These are phyloP conservation scores for Micropterix aruncella DNA, from an alignment of 2,888 invertebrate species.

Conservation along the genomic window DNA sequence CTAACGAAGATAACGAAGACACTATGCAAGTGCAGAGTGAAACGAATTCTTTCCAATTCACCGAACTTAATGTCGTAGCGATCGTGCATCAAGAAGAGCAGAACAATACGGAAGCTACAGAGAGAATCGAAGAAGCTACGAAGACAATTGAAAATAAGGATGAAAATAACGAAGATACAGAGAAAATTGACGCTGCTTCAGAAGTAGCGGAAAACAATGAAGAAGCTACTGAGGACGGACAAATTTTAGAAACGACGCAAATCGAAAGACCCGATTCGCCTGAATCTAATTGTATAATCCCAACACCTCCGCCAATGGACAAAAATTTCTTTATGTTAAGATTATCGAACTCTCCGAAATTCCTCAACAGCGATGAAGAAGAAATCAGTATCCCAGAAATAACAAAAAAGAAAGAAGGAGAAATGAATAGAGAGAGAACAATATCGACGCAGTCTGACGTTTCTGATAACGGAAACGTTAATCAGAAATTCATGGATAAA, in stretches of 20 bases:
- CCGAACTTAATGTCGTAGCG: slow-evolving; percentile 38
- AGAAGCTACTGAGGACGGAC: no score
- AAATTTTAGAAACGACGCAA: no score
- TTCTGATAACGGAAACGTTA: not conserved
- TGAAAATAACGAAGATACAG: not conserved
- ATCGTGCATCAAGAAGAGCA: slow-evolving; percentile 40
- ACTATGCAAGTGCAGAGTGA: no score
- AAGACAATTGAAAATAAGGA: not conserved
- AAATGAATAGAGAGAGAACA: not conserved
- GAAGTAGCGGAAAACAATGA: not conserved
- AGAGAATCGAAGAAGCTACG: not conserved
- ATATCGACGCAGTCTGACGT: not conserved
- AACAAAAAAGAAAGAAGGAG: not conserved
- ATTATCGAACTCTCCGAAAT: not conserved
- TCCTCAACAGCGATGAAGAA: not conserved
- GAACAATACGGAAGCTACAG: not conserved
- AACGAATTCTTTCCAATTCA: not conserved
- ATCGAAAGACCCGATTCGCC: not conserved
- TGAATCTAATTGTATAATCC: not conserved
- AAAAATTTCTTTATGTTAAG: not conserved
- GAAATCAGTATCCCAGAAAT: not conserved
- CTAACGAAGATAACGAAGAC: not conserved
- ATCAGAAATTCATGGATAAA: not conserved
- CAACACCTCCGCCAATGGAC: not conserved
- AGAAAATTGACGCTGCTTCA: not conserved